Base-by-base conservation (phyloP, 2,797 vertebrate genomes). In the Scomberomorus guttatus region DNA sequence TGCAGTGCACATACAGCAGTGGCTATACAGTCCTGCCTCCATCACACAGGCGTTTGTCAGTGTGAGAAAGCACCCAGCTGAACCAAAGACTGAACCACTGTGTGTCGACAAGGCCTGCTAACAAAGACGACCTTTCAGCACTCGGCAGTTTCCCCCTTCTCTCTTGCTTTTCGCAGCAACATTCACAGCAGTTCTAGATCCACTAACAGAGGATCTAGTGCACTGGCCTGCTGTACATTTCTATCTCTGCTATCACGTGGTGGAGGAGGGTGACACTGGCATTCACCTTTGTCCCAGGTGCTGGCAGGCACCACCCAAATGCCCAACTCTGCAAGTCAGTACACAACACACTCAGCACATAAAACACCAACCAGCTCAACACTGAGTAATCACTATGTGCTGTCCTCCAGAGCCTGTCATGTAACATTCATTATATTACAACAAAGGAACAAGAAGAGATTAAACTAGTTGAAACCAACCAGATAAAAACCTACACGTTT, bases 41-140 rank as follows among this genome's bases (percentile, higher is more conserved):
- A 84, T 92, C 90, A 89, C 93, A 92, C 76, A 90, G 72, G 83
- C 87, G 71, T 85, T 88, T 92, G 91, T 90, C 89, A 92, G 90
- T 89, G 88, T 90, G 76, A 90, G 91, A 94, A 94, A 81, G 77
- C 83, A 62, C 79, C 79, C 91, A 91, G 88, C 90, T 88, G 88
- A 92, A 93, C 72, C 80, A 86, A 91, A 94, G 89, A 94, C 92
- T 91, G 89, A 87, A 90, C 86, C 88, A 88, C 87, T 95, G 92
- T 94, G 91, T 90, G 90, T 84, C 60, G 74, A 93, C 89, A 82
- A 85, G 89, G 87, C 90, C 83, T 66, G 78, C 82, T 71, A 92
- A 96, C 94, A 96, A 95, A 95, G 93, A 88, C 81, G 39, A 93
- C 90, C 91, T 93, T 95, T 96, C 91, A 95, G 87, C 59, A 24